Percentiles rank a stretch among this genome's conserved stretches.
phyloP scores from a whole-genome alignment of 2,888 invertebrate species.

The Ophioninae sp. region DNA sequence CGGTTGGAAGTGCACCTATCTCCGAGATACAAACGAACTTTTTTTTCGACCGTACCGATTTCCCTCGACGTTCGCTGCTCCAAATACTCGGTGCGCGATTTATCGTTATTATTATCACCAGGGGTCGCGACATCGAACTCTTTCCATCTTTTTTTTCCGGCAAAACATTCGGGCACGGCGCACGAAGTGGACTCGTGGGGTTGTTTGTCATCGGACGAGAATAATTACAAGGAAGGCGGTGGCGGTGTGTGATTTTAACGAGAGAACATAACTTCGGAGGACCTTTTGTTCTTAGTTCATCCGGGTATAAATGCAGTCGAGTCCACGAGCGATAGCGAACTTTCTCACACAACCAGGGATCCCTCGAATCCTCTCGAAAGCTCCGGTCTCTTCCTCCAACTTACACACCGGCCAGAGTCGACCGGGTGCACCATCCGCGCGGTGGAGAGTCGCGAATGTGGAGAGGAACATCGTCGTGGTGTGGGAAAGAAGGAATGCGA shows the following conservation, averaged over 20 bases:
- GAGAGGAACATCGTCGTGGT: slow-evolving; percentile 7
- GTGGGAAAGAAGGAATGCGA: slow-evolving; percentile 37
- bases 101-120: slow-evolving; percentile 38
- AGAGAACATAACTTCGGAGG: slow-evolving; percentile 32
- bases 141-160: neutral
- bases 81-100: slow-evolving; percentile 25
- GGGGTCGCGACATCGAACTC: neutral
- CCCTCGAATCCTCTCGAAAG: slow-evolving; percentile 28
- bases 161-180: neutral
- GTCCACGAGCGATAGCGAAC: slow-evolving; percentile 29
- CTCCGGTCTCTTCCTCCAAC: slow-evolving; percentile 18
- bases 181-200: slow-evolving; percentile 15
- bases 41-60: slow-evolving; percentile 25
- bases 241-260: slow-evolving; percentile 43
- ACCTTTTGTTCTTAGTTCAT: slow-evolving; percentile 14
- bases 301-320: slow-evolving; percentile 41
- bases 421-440: neutral
- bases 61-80: slow-evolving; percentile 9
- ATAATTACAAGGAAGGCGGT: slow-evolving; percentile 37
- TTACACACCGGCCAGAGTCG: slow-evolving; percentile 37
- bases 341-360: slow-evolving; percentile 5
- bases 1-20: slow-evolving; percentile 36
- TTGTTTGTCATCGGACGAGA: slow-evolving; percentile 51
- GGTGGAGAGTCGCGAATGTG: slow-evolving; percentile 40
- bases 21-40: slow-evolving; percentile 34